Conservation (phyloP, 2,113 vertebrate genomes). For the Choloepus hoffmanni region DNA sequence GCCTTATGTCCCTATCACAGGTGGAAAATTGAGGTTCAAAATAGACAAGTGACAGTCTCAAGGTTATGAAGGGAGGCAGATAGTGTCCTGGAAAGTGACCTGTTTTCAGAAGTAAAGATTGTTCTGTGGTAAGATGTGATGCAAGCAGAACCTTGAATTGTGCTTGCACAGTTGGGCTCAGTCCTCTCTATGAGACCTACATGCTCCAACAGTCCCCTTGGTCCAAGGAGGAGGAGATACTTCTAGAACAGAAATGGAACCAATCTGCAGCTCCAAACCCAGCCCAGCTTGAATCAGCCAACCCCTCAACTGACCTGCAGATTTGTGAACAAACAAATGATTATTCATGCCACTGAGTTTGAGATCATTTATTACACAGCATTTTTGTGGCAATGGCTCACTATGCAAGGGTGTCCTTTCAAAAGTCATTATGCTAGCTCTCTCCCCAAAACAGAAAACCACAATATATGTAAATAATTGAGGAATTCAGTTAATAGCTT, state of each 20-base stretch:
- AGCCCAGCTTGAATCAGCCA: neutral
- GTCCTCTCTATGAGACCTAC: neutral
- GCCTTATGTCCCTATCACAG: neutral
- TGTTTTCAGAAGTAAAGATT: neutral
- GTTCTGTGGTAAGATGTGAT: neutral
- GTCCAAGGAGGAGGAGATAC: neutral
- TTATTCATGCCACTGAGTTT: neutral
- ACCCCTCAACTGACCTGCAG: neutral
- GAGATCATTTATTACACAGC: neutral
- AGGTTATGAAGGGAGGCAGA: neutral
- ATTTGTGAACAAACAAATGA: neutral
- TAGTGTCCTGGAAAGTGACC: neutral
- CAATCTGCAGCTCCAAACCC: too few species aligned
- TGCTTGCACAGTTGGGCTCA: neutral
- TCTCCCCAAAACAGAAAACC: neutral
- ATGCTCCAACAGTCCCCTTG: neutral
- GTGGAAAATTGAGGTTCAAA: neutral
- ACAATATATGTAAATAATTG: neutral
- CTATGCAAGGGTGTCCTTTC: neutral
- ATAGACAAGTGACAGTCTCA: neutral
- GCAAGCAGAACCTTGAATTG: neutral
- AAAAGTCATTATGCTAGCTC: neutral
- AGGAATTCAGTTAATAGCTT: neutral
- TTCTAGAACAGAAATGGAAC: neutral
- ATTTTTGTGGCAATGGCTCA: neutral